phyloP scores from a whole-genome alignment of 2,113 vertebrate species.

The Corvus hawaiiensis region DNA sequence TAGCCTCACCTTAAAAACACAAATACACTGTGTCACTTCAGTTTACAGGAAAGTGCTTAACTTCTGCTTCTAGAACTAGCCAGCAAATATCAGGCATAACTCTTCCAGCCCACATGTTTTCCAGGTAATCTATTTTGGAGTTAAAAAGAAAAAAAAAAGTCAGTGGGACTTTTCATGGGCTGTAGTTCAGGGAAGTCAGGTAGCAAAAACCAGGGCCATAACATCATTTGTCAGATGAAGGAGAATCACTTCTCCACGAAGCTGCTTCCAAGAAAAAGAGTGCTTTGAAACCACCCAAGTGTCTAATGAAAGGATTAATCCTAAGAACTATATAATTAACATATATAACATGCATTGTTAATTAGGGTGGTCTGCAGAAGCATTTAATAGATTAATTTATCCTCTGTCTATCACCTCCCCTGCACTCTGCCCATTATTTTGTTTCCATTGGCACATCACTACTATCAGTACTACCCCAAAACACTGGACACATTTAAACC shows the following conservation, averaged over 20 bases:
- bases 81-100: background rate
- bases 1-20: background rate
- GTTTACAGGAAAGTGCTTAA: background rate
- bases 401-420: background rate
- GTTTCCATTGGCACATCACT: background rate
- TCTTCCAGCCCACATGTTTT: background rate
- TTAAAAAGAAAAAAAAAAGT: background rate
- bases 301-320: background rate
- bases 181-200: background rate
- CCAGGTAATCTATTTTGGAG: background rate
- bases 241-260: background rate
- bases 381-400: background rate
- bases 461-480: background rate
- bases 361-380: slow-evolving; percentile 26
- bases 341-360: background rate
- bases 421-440: background rate
- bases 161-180: background rate
- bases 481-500: background rate
- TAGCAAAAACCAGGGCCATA: background rate
- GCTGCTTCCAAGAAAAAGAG: background rate
- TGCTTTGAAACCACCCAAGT: background rate
- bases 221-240: background rate
- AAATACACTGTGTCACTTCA: background rate
- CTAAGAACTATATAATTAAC: slow-evolving; percentile 1
- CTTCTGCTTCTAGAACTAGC: background rate